Evolutionary conservation across 2,797 vertebrate genomes (phyloP), one percentile per base, ranked within the genome.

Genomic region (Antrozous pallidus): DNA sequence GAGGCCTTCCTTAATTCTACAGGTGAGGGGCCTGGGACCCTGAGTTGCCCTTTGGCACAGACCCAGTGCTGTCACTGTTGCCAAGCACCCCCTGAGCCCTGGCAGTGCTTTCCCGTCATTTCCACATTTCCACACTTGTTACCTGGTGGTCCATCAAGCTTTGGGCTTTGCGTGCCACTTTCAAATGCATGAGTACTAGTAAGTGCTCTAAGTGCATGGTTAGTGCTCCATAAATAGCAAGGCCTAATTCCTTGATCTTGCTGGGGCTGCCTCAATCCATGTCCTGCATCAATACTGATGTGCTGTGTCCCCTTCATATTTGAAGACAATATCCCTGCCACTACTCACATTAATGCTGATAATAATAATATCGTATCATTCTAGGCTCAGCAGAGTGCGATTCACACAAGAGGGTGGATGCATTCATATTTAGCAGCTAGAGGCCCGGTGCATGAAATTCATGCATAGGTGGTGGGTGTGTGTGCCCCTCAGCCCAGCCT

Each of bases 31-130:
- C 67, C 20, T 71, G 51, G 16, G 28, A 24, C 16, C 22, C 31
- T 1, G 18, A 49, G 18, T n/a, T 1, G 0, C 47, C n/a, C 3
- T 36, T n/a, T n/a, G 14, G 63, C 14, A 20, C 10, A 65, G 14
- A 4, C 8, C 11, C 0, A 3, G 40, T 69, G 61, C 40, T 86
- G 1, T 40, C 51, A 13, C 45, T 26, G 73, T 26, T 84, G 28
- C 56, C 47, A 22, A 0, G 11, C 11, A 42, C 49, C 8, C 40
- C 9, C 0, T 3, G 11, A 8, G 1, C n/a, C n/a, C 22, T 9
- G 70, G 54, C 0, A 0, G 14, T 17, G 8, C 80, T 65, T 0
- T 14, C 20, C 6, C 20, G 18, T 2, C 20, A n/a, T 28, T 61
- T 31, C 2, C 61, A 33, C 47, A 24, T 51, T 67, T 31, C 20